These are phyloP conservation scores for Willowsia nigromaculata DNA, from an alignment of 2,888 invertebrate genomes.

Conservation along the genomic window DNA sequence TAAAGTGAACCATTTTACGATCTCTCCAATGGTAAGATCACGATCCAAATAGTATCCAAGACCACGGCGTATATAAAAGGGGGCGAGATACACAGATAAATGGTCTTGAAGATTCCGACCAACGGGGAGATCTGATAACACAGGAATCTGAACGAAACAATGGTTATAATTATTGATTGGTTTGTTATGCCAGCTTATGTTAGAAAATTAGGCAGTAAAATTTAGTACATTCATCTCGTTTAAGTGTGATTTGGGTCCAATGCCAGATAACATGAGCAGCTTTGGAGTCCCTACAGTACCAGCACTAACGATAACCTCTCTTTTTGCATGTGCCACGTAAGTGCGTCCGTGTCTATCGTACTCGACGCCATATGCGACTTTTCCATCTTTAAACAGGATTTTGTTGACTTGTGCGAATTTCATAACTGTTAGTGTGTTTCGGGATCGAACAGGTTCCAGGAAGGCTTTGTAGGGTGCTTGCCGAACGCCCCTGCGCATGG, in stretches of 20 bases:
- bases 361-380: not conserved
- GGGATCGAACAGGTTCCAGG: constrained; percentile 8
- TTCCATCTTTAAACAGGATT: not conserved
- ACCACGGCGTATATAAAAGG: constrained; percentile 64
- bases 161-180: not conserved
- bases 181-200: not conserved
- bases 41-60: constrained; percentile 58
- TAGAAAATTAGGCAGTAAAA: not conserved
- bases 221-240: not conserved
- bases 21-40: constrained; percentile 63
- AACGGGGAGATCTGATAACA: constrained; percentile 46
- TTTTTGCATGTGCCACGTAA: not conserved
- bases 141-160: constrained; percentile 35
- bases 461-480: constrained; percentile 9
- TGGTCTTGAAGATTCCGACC: constrained; percentile 59
- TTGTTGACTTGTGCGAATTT: constrained; percentile 48
- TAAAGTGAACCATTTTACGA: constrained; percentile 64
- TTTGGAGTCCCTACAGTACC: not conserved
- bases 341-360: constrained; percentile 2
- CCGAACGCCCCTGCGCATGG: not conserved
- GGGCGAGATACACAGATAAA: constrained; percentile 53
- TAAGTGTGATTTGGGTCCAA: not conserved
- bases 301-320: not conserved
- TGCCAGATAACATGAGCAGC: not conserved
- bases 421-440: constrained; percentile 12